Evolutionary conservation across 2,113 vertebrate genomes (phyloP), one percentile per base, ranked within the genome.

Genomic region (Ranitomeya variabilis): DNA sequence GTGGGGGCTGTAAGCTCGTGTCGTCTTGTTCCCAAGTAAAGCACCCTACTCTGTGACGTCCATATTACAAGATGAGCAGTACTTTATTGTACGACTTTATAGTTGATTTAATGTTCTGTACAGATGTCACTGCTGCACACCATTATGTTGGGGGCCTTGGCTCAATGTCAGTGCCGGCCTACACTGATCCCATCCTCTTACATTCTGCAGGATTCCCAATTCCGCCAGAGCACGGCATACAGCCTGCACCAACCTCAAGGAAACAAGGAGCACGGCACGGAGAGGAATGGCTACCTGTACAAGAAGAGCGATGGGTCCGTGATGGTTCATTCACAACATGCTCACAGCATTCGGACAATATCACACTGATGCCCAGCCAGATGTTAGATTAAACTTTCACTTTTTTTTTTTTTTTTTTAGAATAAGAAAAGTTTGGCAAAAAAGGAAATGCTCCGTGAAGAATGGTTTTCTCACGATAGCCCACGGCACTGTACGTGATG

Each of bases 231-330:
- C 90, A 95, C 97, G 90, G 95, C 97, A 52, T 99, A 99, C 90
- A 99, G 98, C 92, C 94, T 99, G 82, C 98, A 99, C 87, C 98
- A 99, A 92, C 98, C 98, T 15, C 98, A 99, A 94, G 98, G 98
- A 51, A 99, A 99, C 95, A 99, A 99, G 90, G 98, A 99, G 1
- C 98, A 99, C 0, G 98, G 98, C 89, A 99, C 97, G 0, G 98
- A 99, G 92, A 94, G 97, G 52, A 97, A 93, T 4, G 98, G 98
- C 2, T 97, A 92, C 87, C 96, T 99, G 12, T 97, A 96, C 91
- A 99, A 99, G 94, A 99, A 98, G 79, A 99, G 98, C 9, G 98
- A 99, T 1, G 98, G 98, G 98, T 99, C 88, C 87, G 96, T 90
- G 79, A 19, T 7, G 1, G 55, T 16, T 1, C 54, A 78, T 12